These are phyloP conservation scores for Gallinago nigripennis DNA, from an alignment of 2,797 vertebrate genomes.

Conservation along the genomic window DNA sequence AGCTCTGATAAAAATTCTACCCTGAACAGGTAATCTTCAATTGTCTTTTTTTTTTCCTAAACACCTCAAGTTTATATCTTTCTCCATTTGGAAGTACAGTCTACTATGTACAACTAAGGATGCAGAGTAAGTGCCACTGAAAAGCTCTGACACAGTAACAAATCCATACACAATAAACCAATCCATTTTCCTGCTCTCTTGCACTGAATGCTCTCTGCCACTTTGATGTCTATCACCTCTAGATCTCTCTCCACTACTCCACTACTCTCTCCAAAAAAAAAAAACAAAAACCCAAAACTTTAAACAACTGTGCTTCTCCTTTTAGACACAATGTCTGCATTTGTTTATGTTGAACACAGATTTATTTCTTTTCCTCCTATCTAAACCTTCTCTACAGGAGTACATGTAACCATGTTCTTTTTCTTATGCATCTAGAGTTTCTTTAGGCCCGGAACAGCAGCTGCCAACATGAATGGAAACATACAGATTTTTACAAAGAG, in stretches of 20 bases:
- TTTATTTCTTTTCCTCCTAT: background rate
- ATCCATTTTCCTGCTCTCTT: background rate
- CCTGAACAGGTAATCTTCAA: background rate
- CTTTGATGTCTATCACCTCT: background rate
- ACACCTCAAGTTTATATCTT: background rate
- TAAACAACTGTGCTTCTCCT: background rate
- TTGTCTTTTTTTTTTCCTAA: background rate
- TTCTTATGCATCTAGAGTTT: background rate
- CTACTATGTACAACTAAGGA: fast-evolving
- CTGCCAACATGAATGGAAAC: background rate
- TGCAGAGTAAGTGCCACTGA: background rate
- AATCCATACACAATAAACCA: background rate
- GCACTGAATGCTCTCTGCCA: background rate
- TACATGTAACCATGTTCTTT: background rate
- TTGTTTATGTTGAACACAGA: background rate
- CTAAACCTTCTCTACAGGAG: background rate
- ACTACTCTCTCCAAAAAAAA: background rate
- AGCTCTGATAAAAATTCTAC: background rate
- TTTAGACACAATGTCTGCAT: background rate
- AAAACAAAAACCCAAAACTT: background rate
- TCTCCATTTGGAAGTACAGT: background rate
- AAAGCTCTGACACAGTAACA: background rate
- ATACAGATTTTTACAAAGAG: background rate
- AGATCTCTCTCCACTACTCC: background rate
- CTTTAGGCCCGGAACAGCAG: background rate